Base-by-base conservation (phyloP, 2,113 vertebrate genomes). In the Rhineura floridana region DNA sequence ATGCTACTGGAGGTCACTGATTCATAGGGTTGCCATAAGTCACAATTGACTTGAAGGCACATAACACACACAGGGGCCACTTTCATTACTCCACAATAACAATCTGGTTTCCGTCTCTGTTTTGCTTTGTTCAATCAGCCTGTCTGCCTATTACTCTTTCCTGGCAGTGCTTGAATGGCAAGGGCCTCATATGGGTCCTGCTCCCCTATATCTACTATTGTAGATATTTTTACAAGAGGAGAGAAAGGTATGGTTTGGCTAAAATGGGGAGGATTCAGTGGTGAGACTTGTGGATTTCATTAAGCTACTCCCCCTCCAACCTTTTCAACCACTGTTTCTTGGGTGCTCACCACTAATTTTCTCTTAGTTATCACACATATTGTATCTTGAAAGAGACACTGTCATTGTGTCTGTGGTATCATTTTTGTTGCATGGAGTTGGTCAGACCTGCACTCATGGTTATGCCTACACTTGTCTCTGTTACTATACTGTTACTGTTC, bases 401-500 rank as follows among this genome's bases (percentile, higher is more conserved):
- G 10, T 33, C 67, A 52, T 70, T 33, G 72, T 8, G 10, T 72
- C 39, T 55, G 2, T 39, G 72, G 21, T 39, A 77, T 75, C 17
- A 6, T 33, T 33, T n/a, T 63, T 46, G 28, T 28, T 81, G 6
- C 28, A n/a, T 59, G 50, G 21, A 62, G 10, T 82, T 39, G 23
- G 4, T 36, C 19, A 76, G 42, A 19, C n/a, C 46, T 30, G 2
- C 13, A 85, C 9, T 77, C 21, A 46, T 48, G 76, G 25, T 15
- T 63, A 67, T 78, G 44, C 19, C n/a, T 48, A 67, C 67, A 21
- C 39, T 7, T 82, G 15, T 13, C 33, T 11, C 39, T 33, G 13
- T 44, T 30, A 44, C 2, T 44, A 65, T 42, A 46, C n/a, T 33
- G 21, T 42, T 21, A 36, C 86, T 92, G 63, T 90, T 94, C 92